These are phyloP conservation scores for Neelides folsomi DNA, from an alignment of 2,888 invertebrate genomes.

Conservation along the genomic window DNA sequence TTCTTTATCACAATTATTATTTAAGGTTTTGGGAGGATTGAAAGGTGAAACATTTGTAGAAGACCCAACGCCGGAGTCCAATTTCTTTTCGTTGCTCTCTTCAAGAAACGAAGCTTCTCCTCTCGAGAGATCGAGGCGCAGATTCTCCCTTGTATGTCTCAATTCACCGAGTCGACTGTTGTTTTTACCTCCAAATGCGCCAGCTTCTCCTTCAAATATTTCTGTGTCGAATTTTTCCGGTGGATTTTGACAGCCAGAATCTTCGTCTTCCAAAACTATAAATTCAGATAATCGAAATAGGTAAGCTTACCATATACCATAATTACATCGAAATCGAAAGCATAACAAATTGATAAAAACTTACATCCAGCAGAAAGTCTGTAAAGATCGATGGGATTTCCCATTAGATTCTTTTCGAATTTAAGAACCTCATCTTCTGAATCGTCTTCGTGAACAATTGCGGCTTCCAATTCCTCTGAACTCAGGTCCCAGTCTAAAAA, in stretches of 20 bases:
- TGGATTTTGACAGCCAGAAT: too few species aligned
- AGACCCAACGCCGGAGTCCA: conserved; percentile 32
- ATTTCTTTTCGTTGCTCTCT: conserved; percentile 7
- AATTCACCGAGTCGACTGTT: conserved; percentile 48
- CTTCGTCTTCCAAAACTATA: conserved; percentile 6
- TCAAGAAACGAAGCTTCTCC: conserved; percentile 28
- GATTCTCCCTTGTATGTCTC: conserved; percentile 55
- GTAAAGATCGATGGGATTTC: background rate
- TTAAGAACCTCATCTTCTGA: conserved; percentile 20
- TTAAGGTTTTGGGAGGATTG: conserved; percentile 37
- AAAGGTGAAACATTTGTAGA: conserved; percentile 27
- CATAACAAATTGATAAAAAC: conserved; percentile 8
- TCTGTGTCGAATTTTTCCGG: too few species aligned
- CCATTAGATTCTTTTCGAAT: conserved; percentile 5
- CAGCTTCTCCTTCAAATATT: background rate
- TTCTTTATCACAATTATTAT: conserved; percentile 37
- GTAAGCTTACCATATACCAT: too few species aligned
- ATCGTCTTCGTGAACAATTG: conserved; percentile 23
- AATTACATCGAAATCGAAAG: too few species aligned
- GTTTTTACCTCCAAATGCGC: background rate
- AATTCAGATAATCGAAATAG: too few species aligned
- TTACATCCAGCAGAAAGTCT: background rate
- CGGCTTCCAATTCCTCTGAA: conserved; percentile 29
- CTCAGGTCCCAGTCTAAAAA: conserved; percentile 30
- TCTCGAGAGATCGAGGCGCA: conserved; percentile 51